phyloP scores from a whole-genome alignment of 2,888 invertebrate species.

The Yponomeuta evonymella region DNA sequence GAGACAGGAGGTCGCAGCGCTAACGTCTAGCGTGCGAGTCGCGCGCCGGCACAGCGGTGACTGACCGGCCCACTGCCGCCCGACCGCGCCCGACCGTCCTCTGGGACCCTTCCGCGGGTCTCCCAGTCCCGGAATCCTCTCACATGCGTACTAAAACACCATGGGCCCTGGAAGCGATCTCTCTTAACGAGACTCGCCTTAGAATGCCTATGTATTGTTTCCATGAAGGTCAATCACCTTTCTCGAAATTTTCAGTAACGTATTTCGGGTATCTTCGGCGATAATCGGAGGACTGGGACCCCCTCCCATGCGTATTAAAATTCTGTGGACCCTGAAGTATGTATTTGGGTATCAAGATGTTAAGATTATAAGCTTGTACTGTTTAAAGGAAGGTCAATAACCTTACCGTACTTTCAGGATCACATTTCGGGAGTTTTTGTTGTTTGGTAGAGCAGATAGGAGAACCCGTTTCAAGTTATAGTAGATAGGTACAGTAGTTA shows the following conservation, averaged over 20 bases:
- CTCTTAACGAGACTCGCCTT: background rate
- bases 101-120: conserved; percentile 59
- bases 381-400: background rate
- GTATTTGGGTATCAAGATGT: no score
- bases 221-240: background rate
- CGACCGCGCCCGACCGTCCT: conserved; percentile 59
- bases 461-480: no score
- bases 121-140: background rate
- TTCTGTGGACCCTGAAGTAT: no score
- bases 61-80: conserved; percentile 74
- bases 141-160: background rate
- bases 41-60: conserved; percentile 70
- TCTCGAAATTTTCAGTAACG: background rate
- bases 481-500: no score
- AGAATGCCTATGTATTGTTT: background rate
- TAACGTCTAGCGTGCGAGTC: conserved; percentile 50
- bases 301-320: no score
- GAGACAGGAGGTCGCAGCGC: conserved; percentile 45
- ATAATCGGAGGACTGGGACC: background rate
- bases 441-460: no score
- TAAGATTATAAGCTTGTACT: background rate
- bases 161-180: background rate
- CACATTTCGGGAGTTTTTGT: background rate
- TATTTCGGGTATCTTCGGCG: background rate
- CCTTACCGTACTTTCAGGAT: background rate